These are phyloP conservation scores for Xiphophorus maculatus DNA, from an alignment of 2,113 vertebrate species.

Conservation along the genomic window DNA sequence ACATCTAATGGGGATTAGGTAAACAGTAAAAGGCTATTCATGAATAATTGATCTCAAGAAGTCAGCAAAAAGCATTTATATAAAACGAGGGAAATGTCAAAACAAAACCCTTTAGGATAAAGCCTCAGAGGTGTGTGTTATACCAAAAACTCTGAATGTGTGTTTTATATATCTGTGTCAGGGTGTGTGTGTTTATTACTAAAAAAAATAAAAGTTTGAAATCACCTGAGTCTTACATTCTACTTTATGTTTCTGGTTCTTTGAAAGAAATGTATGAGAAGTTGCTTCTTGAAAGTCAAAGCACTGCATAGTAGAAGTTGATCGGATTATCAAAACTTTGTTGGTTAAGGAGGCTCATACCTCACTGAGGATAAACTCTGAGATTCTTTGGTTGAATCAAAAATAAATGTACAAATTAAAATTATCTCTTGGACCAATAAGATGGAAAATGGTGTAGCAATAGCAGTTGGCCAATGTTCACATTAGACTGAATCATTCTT, in stretches of 20 bases:
- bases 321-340: background rate
- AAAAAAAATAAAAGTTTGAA: too few relatives aligned
- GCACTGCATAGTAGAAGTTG: background rate
- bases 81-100: constrained; percentile 32
- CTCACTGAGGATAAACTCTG: too few relatives aligned
- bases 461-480: background rate
- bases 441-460: background rate
- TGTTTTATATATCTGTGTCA: too few relatives aligned
- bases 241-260: too few relatives aligned
- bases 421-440: background rate
- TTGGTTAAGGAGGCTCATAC: background rate
- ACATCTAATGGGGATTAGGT: constrained; percentile 59
- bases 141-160: too few relatives aligned
- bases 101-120: constrained; percentile 30
- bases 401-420: too few relatives aligned
- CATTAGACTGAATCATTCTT: background rate
- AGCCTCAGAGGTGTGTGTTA: background rate
- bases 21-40: constrained; percentile 44
- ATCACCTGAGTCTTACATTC: too few relatives aligned
- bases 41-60: constrained; percentile 47
- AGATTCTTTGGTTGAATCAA: too few relatives aligned
- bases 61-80: constrained; percentile 43
- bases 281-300: background rate
- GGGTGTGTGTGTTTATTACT: too few relatives aligned
- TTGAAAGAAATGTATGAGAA: background rate